phyloP scores from a whole-genome alignment of 1,140 invertebrate genomes.

The Palaemon carinicauda region DNA sequence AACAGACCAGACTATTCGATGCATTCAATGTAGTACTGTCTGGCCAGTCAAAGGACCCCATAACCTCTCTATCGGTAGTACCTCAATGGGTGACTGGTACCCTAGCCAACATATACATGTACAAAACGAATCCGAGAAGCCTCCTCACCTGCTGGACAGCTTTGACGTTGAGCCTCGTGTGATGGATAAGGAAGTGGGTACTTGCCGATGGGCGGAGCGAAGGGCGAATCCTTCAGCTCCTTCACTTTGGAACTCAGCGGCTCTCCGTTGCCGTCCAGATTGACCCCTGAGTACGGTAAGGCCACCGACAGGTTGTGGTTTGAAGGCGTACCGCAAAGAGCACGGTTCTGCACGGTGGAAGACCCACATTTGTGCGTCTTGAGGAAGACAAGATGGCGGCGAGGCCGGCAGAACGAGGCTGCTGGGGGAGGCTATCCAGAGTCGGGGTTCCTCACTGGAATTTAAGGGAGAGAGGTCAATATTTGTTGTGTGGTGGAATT shows the following conservation, averaged over 20 bases:
- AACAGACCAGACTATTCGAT: too few relatives aligned
- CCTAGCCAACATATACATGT: too few relatives aligned
- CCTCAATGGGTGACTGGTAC: too few relatives aligned
- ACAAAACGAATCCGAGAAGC: background rate
- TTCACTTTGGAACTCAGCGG: slow-evolving; percentile 12
- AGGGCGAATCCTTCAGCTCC: slow-evolving; percentile 23
- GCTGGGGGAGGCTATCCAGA: slow-evolving; percentile 14
- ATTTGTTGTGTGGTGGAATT: too few relatives aligned
- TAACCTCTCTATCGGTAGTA: too few relatives aligned
- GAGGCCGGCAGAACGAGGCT: slow-evolving; percentile 29
- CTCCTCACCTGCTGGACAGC: slow-evolving; percentile 34
- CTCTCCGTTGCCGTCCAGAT: slow-evolving; percentile 60
- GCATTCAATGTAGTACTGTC: too few relatives aligned
- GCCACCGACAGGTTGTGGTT: slow-evolving; percentile 64
- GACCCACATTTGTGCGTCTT: slow-evolving; percentile 68
- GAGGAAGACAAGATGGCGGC: slow-evolving; percentile 61
- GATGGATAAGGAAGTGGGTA: slow-evolving; percentile 46
- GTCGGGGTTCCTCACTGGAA: slow-evolving; percentile 26
- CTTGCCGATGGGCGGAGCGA: slow-evolving; percentile 44
- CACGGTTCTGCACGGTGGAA: slow-evolving; percentile 66
- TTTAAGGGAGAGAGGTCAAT: too few relatives aligned
- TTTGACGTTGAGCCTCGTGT: slow-evolving; percentile 60
- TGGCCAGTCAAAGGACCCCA: too few relatives aligned
- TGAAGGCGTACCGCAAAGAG: slow-evolving; percentile 64
- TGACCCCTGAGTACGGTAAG: slow-evolving; percentile 63